Base-by-base conservation (phyloP, 2,888 invertebrate species). In the Pandemis corylana region DNA sequence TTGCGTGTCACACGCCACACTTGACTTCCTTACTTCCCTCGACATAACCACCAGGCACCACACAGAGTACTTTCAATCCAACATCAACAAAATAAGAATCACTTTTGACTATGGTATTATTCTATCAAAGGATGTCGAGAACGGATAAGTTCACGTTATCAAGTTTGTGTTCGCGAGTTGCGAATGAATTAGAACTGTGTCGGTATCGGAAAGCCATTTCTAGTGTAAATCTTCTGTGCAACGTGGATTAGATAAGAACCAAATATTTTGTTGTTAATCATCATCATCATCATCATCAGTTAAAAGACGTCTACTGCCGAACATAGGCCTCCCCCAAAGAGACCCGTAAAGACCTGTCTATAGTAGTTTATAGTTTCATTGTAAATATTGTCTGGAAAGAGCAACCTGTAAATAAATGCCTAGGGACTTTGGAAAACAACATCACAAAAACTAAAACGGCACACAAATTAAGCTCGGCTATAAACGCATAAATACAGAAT, bases 1-100 rank as follows among this genome's bases (percentile, higher is more conserved):
- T 91, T 80, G 92, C 92, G 92, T 92, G 92, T 83, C 78, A 85
- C 92, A 92, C 92, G 92, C 92, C 78, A 92, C 76, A 72, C 36
- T 78, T 73, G 71, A 80, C 81, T 77, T 46, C 69, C n/a, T 13
- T n/a, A 69, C 28, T 46, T 12, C 9, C 28, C 44, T 66, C 65
- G 61, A 61, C 76, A 41, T 77, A 79, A 81, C 79, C 76, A 72
- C 77, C 77, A 59, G 5, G 42, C 5, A 9, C 5, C 7, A 0
- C 3, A 36, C 28, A 75, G 6, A 0, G 6, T 44, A 84, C 76
- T 72, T 5, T 76, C 7, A 71, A 77, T 80, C 68, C 66, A 77
- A 28, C 0, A 0, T 0, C 0, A 1, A n/a, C 4, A 0, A 0
- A 0, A 46, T 49, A 76, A 63, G 13, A 79, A 75, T 20, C 5